phyloP scores from a whole-genome alignment of 2,888 invertebrate species.

The Aleiodes alternator region DNA sequence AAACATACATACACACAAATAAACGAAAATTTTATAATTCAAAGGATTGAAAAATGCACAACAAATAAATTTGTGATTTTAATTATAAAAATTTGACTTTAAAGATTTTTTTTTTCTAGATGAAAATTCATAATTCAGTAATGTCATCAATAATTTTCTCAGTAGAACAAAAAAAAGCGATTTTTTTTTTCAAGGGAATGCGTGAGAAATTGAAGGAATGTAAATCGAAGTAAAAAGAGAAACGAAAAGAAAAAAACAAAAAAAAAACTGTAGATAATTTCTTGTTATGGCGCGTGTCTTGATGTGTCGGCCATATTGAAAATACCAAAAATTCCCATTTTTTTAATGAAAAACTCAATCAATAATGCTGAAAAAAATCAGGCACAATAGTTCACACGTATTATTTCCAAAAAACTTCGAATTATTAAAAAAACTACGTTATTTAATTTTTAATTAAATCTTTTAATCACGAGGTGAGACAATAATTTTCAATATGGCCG shows the following conservation, averaged over 20 bases:
- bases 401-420: slow-evolving; percentile 2
- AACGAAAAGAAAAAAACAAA: slow-evolving; percentile 40
- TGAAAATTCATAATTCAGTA: slow-evolving; percentile 4
- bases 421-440: slow-evolving; percentile 8
- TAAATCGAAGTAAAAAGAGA: slow-evolving; percentile 41
- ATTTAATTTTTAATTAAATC: slow-evolving; percentile 26
- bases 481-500: slow-evolving; percentile 18
- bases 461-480: neutral
- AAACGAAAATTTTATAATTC: slow-evolving; percentile 22
- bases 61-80: slow-evolving; percentile 32
- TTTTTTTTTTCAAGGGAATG: slow-evolving; percentile 31
- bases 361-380: slow-evolving; percentile 18
- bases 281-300: slow-evolving; percentile 64
- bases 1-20: neutral
- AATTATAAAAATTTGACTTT: slow-evolving; percentile 11
- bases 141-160: slow-evolving; percentile 31
- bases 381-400: slow-evolving; percentile 6
- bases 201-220: slow-evolving; percentile 16
- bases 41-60: neutral
- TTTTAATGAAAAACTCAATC: slow-evolving; percentile 26
- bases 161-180: neutral
- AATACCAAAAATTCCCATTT: slow-evolving; percentile 34
- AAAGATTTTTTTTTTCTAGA: slow-evolving; percentile 6
- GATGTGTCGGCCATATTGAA: slow-evolving; percentile 26
- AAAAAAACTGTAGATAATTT: slow-evolving; percentile 67